phyloP scores from a whole-genome alignment of 1,140 invertebrate genomes.

The Hyles euphorbiae region DNA sequence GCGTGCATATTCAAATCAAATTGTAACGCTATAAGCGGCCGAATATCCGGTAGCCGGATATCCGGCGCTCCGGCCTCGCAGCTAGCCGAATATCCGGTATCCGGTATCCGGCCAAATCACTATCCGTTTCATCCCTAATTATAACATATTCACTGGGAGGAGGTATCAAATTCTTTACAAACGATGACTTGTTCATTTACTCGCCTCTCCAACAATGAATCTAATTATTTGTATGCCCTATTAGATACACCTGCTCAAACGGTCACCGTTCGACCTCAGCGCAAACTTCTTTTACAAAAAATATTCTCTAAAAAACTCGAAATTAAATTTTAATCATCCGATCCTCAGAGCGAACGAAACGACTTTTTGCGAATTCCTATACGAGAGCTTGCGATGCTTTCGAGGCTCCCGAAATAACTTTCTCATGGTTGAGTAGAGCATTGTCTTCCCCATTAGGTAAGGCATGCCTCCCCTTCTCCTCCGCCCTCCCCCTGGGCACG shows the following conservation, averaged over 20 bases:
- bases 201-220: too few species aligned
- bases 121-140: too few species aligned
- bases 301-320: neutral
- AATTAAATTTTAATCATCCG: slow-evolving; percentile 4
- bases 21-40: too few species aligned
- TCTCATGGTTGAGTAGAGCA: slow-evolving; percentile 46
- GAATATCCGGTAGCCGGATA: too few species aligned
- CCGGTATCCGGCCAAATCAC: too few species aligned
- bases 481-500: neutral
- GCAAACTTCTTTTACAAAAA: too few species aligned
- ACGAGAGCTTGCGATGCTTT: slow-evolving; percentile 1
- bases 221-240: neutral
- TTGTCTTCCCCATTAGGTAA: slow-evolving; percentile 69
- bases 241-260: neutral
- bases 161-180: too few species aligned
- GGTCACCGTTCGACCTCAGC: neutral
- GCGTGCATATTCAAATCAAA: too few species aligned
- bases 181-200: too few species aligned
- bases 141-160: too few species aligned
- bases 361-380: slow-evolving; percentile 18
- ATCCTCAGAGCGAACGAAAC: neutral
- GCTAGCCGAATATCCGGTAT: too few species aligned
- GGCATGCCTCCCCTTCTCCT: slow-evolving; percentile 33
- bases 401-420: slow-evolving; percentile 38
- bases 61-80: too few species aligned